Conservation (phyloP, 2,888 invertebrate species). For the Tetranychus piercei region DNA sequence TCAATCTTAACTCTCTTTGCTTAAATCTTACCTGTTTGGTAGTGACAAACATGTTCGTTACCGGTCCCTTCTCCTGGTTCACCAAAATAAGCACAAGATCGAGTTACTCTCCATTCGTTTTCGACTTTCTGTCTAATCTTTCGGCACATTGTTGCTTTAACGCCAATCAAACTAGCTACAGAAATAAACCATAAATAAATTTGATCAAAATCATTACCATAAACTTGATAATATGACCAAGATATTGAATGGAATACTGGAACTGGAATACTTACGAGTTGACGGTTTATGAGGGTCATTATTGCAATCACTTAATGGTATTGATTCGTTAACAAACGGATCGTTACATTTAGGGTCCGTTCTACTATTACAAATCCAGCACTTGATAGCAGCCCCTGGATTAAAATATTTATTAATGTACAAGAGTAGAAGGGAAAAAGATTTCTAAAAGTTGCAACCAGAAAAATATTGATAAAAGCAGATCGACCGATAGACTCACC, state of each 20-base stretch:
- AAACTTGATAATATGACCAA: background rate
- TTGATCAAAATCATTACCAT: background rate
- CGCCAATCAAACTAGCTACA: background rate
- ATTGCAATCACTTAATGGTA: slow-evolving; percentile 59
- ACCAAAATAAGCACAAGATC: slow-evolving; percentile 72
- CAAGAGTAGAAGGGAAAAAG: too few relatives aligned
- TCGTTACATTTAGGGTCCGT: slow-evolving; percentile 74
- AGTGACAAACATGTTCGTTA: slow-evolving; percentile 61
- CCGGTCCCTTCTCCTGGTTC: slow-evolving; percentile 64
- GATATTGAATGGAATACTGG: background rate
- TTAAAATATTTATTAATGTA: background rate
- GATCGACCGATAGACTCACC: too few relatives aligned
- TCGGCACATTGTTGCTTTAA: slow-evolving; percentile 61
- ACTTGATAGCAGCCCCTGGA: slow-evolving; percentile 42
- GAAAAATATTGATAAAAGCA: too few relatives aligned
- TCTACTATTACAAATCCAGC: slow-evolving; percentile 76
- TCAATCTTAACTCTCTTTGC: background rate
- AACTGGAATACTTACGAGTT: background rate
- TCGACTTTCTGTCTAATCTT: slow-evolving; percentile 74
- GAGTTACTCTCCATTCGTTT: slow-evolving; percentile 41
- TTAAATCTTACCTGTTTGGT: background rate
- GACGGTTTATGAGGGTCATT: background rate
- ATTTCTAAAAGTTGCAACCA: too few relatives aligned
- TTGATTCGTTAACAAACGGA: slow-evolving; percentile 71
- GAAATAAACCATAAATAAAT: background rate